Evolutionary conservation across 2,113 vertebrate species (phyloP).

Genomic region (Cyanoliseus patagonus): DNA sequence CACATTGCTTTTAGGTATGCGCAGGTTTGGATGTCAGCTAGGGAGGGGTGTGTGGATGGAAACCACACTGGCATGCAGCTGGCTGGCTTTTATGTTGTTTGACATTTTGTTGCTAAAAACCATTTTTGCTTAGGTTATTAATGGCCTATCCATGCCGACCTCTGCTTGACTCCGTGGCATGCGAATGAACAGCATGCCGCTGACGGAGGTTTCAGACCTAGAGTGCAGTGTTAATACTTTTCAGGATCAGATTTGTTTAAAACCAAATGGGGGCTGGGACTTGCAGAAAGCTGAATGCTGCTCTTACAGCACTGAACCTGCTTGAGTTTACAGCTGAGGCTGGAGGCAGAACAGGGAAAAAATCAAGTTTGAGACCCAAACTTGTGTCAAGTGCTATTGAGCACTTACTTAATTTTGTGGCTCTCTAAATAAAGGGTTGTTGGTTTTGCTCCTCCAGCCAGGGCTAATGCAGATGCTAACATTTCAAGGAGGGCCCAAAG

Average conservation of each 20-base stretch:
- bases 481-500: neutral
- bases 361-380: neutral
- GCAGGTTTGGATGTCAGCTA: neutral
- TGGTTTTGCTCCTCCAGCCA: neutral
- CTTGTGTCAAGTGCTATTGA: neutral
- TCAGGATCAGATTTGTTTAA: neutral
- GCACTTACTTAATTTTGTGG: neutral
- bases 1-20: neutral
- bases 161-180: neutral
- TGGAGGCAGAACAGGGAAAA: neutral
- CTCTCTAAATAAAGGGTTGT: neutral
- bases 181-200: neutral
- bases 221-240: neutral
- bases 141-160: neutral
- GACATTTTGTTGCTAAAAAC: neutral
- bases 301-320: neutral
- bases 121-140: constrained; percentile 6
- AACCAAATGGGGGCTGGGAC: neutral
- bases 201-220: neutral
- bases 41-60: neutral
- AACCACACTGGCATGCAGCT: neutral
- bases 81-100: neutral
- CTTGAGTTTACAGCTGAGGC: neutral
- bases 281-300: neutral
- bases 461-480: neutral